Evolutionary conservation across 2,888 invertebrate genomes (phyloP).

Genomic region (Loripinus fragilis): DNA sequence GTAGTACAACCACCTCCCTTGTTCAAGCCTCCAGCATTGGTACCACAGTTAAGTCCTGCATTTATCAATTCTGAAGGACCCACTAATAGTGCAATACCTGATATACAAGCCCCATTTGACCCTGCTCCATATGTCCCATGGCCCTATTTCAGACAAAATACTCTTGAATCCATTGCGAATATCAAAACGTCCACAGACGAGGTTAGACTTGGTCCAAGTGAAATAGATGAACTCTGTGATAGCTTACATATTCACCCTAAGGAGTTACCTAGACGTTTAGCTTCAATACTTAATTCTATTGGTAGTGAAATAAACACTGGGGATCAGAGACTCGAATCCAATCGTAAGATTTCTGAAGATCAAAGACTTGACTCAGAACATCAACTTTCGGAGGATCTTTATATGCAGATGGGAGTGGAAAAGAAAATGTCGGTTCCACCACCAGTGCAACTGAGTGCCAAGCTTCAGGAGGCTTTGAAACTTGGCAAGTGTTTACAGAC

Average conservation of each 20-base stretch:
- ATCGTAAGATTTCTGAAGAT: constrained; percentile 12
- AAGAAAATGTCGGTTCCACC: constrained; percentile 28
- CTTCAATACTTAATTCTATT: constrained; percentile 41
- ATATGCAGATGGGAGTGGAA: constrained; percentile 50
- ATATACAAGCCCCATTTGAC: constrained; percentile 41
- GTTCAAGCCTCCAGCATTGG: too few species aligned
- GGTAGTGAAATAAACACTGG: constrained; percentile 7
- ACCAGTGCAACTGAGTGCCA: constrained; percentile 21
- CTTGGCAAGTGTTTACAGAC: constrained; percentile 54
- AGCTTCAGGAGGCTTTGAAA: constrained; percentile 39
- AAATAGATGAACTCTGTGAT: constrained; percentile 36
- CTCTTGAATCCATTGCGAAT: not conserved
- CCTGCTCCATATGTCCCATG: constrained; percentile 37
- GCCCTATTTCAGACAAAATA: not conserved
- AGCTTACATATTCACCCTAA: constrained; percentile 54
- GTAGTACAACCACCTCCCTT: too few species aligned
- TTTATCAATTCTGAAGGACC: too few species aligned
- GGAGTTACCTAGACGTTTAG: constrained; percentile 47
- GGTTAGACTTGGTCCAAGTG: not conserved
- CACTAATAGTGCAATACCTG: too few species aligned
- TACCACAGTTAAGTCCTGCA: too few species aligned
- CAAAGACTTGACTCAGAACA: constrained; percentile 39
- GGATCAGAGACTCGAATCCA: constrained; percentile 23
- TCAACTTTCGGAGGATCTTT: constrained; percentile 32
- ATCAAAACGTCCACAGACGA: not conserved